Evolutionary conservation across 2,113 vertebrate species (phyloP).

Genomic region (Nettapus auritus): DNA sequence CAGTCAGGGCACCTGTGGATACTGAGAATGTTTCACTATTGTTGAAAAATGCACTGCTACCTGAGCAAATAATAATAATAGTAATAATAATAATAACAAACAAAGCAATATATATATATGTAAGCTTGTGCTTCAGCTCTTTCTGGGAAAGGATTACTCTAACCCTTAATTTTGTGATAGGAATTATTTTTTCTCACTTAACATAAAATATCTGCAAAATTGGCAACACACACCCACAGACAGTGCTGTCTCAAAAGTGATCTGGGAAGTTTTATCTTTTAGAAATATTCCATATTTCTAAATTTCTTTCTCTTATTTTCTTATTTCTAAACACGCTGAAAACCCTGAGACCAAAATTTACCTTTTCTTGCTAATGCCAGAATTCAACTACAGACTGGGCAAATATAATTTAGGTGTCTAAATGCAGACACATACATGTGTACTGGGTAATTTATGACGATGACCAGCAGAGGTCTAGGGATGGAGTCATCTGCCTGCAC

Average conservation of each 20-base stretch:
- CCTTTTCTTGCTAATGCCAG: neutral
- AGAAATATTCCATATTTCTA: neutral
- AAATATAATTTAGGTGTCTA: neutral
- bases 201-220: neutral
- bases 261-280: neutral
- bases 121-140: neutral
- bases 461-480: neutral
- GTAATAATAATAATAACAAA: no score
- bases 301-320: no score
- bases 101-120: neutral
- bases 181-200: neutral
- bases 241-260: neutral
- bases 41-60: neutral
- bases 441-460: neutral
- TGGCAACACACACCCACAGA: neutral
- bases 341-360: neutral
- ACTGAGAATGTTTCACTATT: neutral
- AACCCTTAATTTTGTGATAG: neutral
- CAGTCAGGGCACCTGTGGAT: neutral
- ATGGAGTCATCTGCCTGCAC: fast-evolving
- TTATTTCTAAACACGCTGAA: neutral
- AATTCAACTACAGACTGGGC: neutral
- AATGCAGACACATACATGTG: neutral
- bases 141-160: neutral
- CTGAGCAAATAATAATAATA: neutral